Evolutionary conservation across 2,888 invertebrate species (phyloP).

Genomic region (Cantharis nigra): DNA sequence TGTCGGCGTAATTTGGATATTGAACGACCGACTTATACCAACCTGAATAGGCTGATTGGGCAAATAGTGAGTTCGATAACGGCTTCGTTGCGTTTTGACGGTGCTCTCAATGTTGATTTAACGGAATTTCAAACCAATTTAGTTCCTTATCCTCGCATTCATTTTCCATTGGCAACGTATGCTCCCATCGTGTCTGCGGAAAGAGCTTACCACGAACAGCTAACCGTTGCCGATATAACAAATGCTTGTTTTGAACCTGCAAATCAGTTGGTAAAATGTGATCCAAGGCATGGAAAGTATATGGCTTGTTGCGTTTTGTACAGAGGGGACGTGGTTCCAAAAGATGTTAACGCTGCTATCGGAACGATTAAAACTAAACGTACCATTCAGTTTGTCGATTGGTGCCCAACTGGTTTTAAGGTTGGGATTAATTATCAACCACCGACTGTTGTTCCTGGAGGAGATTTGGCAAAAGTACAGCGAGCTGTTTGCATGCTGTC

Average conservation of each 20-base stretch:
- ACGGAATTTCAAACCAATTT: slow-evolving; percentile 65
- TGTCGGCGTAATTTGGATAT: slow-evolving; percentile 65
- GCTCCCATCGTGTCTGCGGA: slow-evolving; percentile 64
- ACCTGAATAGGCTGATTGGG: slow-evolving; percentile 66
- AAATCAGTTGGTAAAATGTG: slow-evolving; percentile 64
- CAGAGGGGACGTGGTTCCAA: slow-evolving; percentile 52
- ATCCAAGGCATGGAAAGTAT: slow-evolving; percentile 59
- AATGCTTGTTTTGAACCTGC: slow-evolving; percentile 67
- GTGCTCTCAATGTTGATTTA: slow-evolving; percentile 64
- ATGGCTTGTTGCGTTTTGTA: slow-evolving; percentile 64
- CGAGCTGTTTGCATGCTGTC: slow-evolving; percentile 94
- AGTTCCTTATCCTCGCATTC: slow-evolving; percentile 66
- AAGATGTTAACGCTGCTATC: slow-evolving; percentile 62
- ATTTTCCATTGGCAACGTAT: slow-evolving; percentile 64
- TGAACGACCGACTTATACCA: slow-evolving; percentile 67
- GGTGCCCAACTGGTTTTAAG: slow-evolving; percentile 52
- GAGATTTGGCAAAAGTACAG: slow-evolving; percentile 85
- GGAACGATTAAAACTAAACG: slow-evolving; percentile 64
- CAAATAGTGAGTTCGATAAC: slow-evolving; percentile 63
- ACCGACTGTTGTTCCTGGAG: slow-evolving; percentile 57
- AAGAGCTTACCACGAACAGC: slow-evolving; percentile 63
- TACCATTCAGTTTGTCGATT: slow-evolving; percentile 45
- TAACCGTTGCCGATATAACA: slow-evolving; percentile 64
- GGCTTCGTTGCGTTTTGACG: slow-evolving; percentile 64
- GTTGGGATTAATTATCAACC: slow-evolving; percentile 59